These are phyloP conservation scores for Casuarius casuarius DNA, from an alignment of 2,113 vertebrate species.

Conservation along the genomic window DNA sequence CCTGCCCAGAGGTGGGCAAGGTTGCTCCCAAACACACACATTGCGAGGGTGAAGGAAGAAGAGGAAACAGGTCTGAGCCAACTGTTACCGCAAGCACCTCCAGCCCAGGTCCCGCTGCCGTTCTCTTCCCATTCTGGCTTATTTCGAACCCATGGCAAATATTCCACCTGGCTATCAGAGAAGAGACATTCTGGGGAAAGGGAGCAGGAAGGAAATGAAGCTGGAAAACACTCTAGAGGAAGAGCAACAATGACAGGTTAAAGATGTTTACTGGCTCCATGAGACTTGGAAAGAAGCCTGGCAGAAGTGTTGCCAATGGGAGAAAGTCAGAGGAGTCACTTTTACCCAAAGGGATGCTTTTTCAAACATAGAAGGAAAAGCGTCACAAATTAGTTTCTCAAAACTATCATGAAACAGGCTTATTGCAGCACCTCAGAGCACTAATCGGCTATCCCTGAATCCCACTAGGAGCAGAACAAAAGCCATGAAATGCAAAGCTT, in stretches of 20 bases:
- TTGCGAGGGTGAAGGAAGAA: neutral
- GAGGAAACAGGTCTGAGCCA: neutral
- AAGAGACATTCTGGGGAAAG: neutral
- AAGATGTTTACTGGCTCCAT: neutral
- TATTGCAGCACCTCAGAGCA: neutral
- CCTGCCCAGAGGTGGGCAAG: neutral
- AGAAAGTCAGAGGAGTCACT: neutral
- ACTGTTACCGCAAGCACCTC: rapidly evolving
- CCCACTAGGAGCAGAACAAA: neutral
- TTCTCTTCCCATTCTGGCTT: neutral
- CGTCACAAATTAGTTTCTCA: neutral
- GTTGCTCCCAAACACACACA: neutral
- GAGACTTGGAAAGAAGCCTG: neutral
- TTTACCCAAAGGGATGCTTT: neutral
- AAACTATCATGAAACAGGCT: neutral
- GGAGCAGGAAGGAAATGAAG: neutral
- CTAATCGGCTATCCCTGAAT: neutral
- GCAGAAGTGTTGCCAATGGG: neutral
- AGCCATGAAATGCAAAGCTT: neutral
- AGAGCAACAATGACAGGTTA: too few relatives aligned
- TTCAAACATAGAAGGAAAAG: neutral
- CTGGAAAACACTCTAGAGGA: neutral
- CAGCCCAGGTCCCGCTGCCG: neutral
- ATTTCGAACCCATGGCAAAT: rapidly evolving
- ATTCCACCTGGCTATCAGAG: neutral